phyloP scores from a whole-genome alignment of 2,113 vertebrate genomes.

The Butorides virescens region DNA sequence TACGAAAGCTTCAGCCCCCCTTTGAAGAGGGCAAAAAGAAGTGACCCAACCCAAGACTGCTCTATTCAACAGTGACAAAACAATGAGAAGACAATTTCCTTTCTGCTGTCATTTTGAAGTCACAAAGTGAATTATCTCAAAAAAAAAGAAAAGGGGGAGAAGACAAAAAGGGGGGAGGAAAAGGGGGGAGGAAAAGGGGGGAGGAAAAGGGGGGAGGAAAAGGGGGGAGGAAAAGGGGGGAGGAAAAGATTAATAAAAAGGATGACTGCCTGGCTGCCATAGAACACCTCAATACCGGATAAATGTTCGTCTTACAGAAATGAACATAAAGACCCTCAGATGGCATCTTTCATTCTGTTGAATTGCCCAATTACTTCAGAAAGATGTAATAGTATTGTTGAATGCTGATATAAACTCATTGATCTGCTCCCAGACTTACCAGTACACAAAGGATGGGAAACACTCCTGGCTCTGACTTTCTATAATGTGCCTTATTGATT shows the following conservation, averaged over 20 bases:
- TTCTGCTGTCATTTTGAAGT: slow-evolving; percentile 21
- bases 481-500: slow-evolving; percentile 2
- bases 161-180: too few species aligned
- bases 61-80: background rate
- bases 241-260: background rate
- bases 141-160: background rate
- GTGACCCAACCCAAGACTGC: background rate
- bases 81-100: background rate
- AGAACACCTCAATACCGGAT: background rate
- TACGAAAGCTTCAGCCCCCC: background rate
- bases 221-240: too few species aligned
- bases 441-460: slow-evolving; percentile 28
- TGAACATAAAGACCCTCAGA: background rate
- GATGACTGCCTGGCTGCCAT: background rate
- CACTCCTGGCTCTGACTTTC: background rate
- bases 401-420: slow-evolving; percentile 17
- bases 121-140: background rate
- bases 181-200: background rate
- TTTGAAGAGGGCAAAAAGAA: background rate
- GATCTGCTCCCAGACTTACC: slow-evolving; percentile 28
- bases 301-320: background rate
- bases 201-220: background rate
- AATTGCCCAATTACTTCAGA: slow-evolving; percentile 40
- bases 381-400: background rate
- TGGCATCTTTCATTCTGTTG: slow-evolving; percentile 5